Base-by-base conservation (phyloP, 2,113 vertebrate species). In the Trogon surrucura region DNA sequence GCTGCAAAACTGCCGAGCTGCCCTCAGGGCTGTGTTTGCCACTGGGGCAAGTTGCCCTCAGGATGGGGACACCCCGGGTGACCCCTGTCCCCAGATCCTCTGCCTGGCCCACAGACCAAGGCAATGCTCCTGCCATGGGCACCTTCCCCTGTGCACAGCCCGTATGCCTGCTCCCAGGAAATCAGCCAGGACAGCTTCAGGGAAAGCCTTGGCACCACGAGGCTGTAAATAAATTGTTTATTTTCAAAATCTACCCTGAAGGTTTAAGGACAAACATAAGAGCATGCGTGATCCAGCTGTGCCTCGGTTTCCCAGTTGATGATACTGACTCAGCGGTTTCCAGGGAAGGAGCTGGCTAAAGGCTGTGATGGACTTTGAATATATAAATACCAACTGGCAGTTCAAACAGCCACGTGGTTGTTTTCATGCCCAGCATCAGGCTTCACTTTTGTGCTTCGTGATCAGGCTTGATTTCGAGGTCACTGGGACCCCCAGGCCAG, bases 291-390 rank as follows among this genome's bases (percentile, higher is more conserved):
- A 25, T 38, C 36, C 57, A 54, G 32, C 32, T 0, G 0, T 91
- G 87, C 84, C 90, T 95, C 92, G 86, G 88, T 93, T 94, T 91
- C 80, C 84, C 74, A 38, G 4, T 1, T 14, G 57, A 29, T 29
- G 38, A 13, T 26, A 16, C 50, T 18, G 41, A 78, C 36, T 70
- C 69, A 48, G 86, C 2, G 0, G 50, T 89, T 84, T 81, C 56
- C 61, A 41, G 29, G 45, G 45, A 72, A 41, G 21, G 29, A 53
- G 21, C 29, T 89, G 85, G 78, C 85, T 56, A 5, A 56, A 51
- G 32, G 36, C 16, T 50, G 13, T 3, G 56, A 53, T 91, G 87
- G 88, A 95, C 92, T 96, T 94, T 96, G 92, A 87, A 48, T 84
- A 38, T 3, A 34, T 41, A 91, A 77, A 93, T 65, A 44, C 58